Evolutionary conservation across 2,888 invertebrate species (phyloP), one percentile per base, ranked within the genome.

Genomic region (Drosophila lutescens): DNA sequence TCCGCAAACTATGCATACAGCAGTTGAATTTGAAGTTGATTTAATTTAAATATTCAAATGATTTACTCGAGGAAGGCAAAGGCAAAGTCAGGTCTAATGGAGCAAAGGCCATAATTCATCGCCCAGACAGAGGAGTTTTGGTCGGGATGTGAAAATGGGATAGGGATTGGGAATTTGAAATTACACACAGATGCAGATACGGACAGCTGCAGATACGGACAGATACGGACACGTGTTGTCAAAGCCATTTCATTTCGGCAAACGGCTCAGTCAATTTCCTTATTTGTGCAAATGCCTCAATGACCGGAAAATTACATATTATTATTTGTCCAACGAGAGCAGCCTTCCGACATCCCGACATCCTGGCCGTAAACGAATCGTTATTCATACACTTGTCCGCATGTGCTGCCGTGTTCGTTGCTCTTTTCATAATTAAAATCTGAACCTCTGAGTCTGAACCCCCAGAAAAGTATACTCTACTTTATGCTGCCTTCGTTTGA

Each of bases 271-370:
- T 86, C 80, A 76, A 89, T 89, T 89, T 89, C 89, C 90, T 82
- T 80, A 84, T 85, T 84, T 85, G 85, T 63, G 75, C 85, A 86
- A 77, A 79, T 85, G 84, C 81, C 86, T 86, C 90, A 90, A 83
- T 88, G 90, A 88, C 90, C 90, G 90, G 90, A 91, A 90, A 91
- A 91, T 90, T 90, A 90, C 83, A 86, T 80, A 88, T 77, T 81
- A 86, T 82, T 87, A 81, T 87, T 87, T 82, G 79, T 77, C 83
- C 83, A 72, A 79, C 65, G 74, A 69, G 65, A 60, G 68, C 65
- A 26, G 26, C 26, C 26, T 26, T 26, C 26, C 26, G 26, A 26
- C 26, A 41, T 32, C 17, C 26, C 23, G 32, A 7, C 49, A 32
- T 26, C 41, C 71, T 41, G 59, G 13, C 26, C 54, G 41, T 54